Base-by-base conservation (phyloP, 2,113 vertebrate genomes). In the Elgaria multicarinata region DNA sequence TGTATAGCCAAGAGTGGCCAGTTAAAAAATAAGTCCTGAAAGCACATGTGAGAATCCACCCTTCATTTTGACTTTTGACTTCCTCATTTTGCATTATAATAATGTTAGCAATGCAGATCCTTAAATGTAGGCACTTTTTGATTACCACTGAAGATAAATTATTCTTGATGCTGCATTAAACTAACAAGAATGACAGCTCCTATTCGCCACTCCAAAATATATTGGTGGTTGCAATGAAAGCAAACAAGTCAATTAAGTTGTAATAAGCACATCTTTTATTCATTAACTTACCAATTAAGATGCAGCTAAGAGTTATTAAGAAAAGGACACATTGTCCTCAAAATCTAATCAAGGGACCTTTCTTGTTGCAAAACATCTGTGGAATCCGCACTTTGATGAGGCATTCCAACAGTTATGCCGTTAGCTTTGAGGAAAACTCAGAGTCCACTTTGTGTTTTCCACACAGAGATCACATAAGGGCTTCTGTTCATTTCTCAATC, bases 261-360 rank as follows among this genome's bases (percentile, higher is more conserved):
- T 58, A 93, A 95, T 90, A 94, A 93, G 86, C 55, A 64, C 76
- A 91, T 83, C 22, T 94, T 94, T 93, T 93, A 91, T 90, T 93
- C 85, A 89, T 94, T 93, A 90, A 82, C 55, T 82, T 76, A 39
- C 74, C 86, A 90, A 89, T 94, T 93, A 93, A 93, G 87, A 91
- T 13, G 88, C 3, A 13, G 93, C 87, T 86, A 81, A 91, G 62
- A 92, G 44, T 90, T 92, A 88, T 92, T 92, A 92, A 79, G 42
- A 36, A 67, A 93, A 94, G 79, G 50, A 46, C 46, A 82, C 75
- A 1, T 64, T 91, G 87, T 64, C 69, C 86, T 93, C 90, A 90
- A 92, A 90, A 92, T 88, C 46, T 66, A 88, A 64, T 64, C 36
- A 82, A 75, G 44, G 82, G 1, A 33, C 4, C 66, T 26, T 87